Conservation (phyloP, 2,888 invertebrate species). For the Cheilosia pagana region DNA sequence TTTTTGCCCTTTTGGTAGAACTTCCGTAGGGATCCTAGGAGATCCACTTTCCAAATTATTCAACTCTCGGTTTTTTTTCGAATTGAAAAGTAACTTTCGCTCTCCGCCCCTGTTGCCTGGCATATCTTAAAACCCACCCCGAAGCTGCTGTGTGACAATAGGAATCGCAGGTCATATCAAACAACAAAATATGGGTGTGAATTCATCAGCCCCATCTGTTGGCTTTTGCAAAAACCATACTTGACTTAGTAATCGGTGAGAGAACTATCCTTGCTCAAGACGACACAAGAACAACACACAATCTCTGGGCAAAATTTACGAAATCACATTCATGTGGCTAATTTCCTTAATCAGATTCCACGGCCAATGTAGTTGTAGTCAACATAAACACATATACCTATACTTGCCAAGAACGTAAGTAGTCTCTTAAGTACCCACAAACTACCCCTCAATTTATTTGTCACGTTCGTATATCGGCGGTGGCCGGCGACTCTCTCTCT, state of each 20-base stretch:
- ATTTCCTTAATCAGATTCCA: conserved; percentile 65
- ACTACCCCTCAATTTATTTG: conserved; percentile 40
- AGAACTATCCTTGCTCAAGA: conserved; percentile 6
- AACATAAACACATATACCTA: background rate
- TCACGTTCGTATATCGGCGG: background rate
- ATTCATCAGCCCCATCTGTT: background rate
- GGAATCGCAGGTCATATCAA: background rate
- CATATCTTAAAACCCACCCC: no score
- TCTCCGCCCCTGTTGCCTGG: no score
- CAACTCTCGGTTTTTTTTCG: no score
- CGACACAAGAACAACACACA: conserved; percentile 4
- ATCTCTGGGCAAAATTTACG: conserved; percentile 46
- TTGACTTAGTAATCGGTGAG: background rate
- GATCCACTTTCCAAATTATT: no score
- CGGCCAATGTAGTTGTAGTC: conserved; percentile 45
- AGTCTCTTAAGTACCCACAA: conserved; percentile 41
- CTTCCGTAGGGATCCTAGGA: no score
- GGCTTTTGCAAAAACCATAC: conserved; percentile 8
- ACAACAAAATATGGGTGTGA: conserved; percentile 7
- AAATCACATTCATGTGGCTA: conserved; percentile 58
- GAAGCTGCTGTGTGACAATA: no score
- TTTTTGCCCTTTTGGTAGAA: no score
- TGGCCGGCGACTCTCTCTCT: background rate
- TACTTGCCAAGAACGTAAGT: conserved; percentile 42
- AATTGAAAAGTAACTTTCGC: no score